Evolutionary conservation across 2,113 vertebrate genomes (phyloP).

Genomic region (Spermophilus dauricus): DNA sequence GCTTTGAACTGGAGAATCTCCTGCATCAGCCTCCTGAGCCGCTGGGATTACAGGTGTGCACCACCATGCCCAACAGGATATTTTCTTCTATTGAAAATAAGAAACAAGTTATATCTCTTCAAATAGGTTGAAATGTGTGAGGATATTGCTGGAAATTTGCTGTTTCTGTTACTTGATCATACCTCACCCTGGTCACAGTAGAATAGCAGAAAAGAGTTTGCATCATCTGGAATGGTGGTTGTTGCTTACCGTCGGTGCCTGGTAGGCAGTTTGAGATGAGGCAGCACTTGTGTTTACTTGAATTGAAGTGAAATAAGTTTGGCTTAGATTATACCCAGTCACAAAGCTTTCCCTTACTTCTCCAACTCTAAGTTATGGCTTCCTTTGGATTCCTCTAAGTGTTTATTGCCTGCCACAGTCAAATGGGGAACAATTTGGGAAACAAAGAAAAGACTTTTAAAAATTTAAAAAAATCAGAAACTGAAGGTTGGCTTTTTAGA

Average conservation of each 20-base stretch:
- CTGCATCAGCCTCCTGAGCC: too few species aligned
- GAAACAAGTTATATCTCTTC: conserved; percentile 32
- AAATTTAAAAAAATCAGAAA: neutral
- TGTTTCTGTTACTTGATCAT: neutral
- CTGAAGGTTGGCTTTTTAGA: neutral
- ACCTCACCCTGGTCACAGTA: neutral
- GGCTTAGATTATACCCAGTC: neutral
- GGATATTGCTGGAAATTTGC: neutral
- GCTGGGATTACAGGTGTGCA: too few species aligned
- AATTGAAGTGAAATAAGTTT: neutral
- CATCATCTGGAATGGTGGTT: neutral
- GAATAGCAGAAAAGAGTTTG: neutral
- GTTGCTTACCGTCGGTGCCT: neutral
- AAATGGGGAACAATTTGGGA: neutral
- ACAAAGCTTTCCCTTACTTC: neutral
- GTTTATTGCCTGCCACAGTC: neutral
- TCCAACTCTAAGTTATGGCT: neutral
- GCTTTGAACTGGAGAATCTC: too few species aligned
- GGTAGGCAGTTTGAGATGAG: neutral
- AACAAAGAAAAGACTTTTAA: too few species aligned
- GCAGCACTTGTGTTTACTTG: neutral
- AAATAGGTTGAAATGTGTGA: neutral
- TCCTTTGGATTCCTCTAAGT: neutral
- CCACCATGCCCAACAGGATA: too few species aligned
- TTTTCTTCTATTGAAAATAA: neutral